Evolutionary conservation across 2,113 vertebrate genomes (phyloP), one percentile per base, ranked within the genome.

Genomic region (Riparia riparia): DNA sequence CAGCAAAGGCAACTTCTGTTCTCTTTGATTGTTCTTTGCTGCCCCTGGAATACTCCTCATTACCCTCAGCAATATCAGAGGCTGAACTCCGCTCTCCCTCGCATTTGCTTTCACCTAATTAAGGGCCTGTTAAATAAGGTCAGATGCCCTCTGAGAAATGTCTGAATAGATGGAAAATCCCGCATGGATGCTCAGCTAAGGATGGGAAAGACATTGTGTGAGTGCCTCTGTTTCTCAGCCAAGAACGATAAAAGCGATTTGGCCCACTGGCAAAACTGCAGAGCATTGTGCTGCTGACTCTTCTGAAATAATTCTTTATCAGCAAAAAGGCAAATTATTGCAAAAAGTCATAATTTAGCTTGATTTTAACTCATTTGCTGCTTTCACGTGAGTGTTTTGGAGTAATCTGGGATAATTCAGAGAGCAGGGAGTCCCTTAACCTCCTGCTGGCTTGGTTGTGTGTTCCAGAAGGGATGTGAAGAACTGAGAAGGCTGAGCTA

Each of bases 101-200:
- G 20, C 89, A 39, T 87, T 95, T 57, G 37, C 85, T 66, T 95
- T 88, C 86, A 80, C 82, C 82, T 92, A 80, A 94, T 96, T 95
- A 96, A 93, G 82, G 51, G 76, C 64, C 80, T 80, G 70, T 92
- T 97, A 95, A 96, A 92, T 78, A 86, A 95, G 82, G 90, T 88
- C 92, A 83, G 76, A 49, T 68, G 82, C 58, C 64, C 66, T 90
- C 82, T 90, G 88, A 94, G 92, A 83, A 95, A 78, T 31, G 60
- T 29, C 54, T 83, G 64, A 56, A 58, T 45, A 11, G 80, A 44
- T 80, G 57, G 92, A 84, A 95, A 91, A 89, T 32, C 60, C 81
- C 17, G 7, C 84, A 60, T 66, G 83, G 89, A 84, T 89, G 73
- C 87, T 77, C 74, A 53, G 81, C 83, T 93, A 3, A 85, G 90